phyloP scores from a whole-genome alignment of 2,113 vertebrate species.

The Sisor rabdophorus region DNA sequence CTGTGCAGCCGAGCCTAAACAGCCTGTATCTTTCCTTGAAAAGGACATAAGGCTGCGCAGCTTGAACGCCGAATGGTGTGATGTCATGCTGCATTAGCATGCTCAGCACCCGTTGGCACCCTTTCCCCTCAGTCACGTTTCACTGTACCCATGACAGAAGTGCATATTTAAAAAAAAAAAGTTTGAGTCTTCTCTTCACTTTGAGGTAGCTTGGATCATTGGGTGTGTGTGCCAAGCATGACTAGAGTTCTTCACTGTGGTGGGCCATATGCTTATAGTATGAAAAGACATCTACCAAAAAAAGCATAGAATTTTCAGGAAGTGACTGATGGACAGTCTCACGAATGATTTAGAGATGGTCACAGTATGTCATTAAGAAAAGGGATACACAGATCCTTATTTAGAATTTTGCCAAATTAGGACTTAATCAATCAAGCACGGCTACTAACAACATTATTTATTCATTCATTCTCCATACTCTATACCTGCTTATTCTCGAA shows the following conservation, averaged over 20 bases:
- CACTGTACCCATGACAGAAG: constrained; percentile 35
- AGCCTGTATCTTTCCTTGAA: constrained; percentile 39
- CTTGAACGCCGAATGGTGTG: constrained; percentile 49
- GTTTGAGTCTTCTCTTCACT: constrained; percentile 22
- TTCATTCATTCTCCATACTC: no score
- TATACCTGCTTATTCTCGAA: no score
- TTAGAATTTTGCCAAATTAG: neutral
- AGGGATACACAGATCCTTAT: neutral
- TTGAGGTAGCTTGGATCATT: constrained; percentile 39
- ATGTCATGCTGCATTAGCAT: constrained; percentile 52
- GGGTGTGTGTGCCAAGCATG: constrained; percentile 30
- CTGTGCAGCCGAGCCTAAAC: constrained; percentile 44
- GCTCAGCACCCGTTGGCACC: constrained; percentile 46
- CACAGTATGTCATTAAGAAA: neutral
- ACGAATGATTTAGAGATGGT: constrained; percentile 7
- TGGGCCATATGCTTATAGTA: constrained; percentile 41
- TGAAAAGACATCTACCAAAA: constrained; percentile 23
- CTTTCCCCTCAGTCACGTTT: constrained; percentile 39
- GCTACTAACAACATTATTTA: neutral
- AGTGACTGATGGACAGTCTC: constrained; percentile 33
- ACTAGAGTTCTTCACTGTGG: constrained; percentile 24
- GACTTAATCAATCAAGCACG: neutral
- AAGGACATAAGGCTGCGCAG: constrained; percentile 55
- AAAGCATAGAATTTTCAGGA: constrained; percentile 23
- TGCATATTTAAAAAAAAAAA: constrained; percentile 40